Evolutionary conservation across 2,888 invertebrate genomes (phyloP), one percentile per base, ranked within the genome.

Genomic region (Nebria salina): DNA sequence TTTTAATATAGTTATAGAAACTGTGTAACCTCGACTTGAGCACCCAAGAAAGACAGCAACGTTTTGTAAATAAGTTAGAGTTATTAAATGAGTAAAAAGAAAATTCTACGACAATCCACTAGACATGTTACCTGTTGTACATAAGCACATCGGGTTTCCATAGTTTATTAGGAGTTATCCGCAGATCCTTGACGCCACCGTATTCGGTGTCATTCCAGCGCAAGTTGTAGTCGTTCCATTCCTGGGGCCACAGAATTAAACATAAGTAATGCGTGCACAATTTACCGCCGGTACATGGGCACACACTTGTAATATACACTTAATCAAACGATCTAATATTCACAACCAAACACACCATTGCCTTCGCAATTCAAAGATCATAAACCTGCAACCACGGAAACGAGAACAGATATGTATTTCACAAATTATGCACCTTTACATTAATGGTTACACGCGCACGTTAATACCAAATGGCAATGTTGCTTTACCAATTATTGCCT

Each of bases 61-160:
- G 34, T 34, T 34, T 34, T 34, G 34, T 34, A 4, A 34, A 34
- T 4, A 34, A 5, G 1, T 34, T 34, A 2, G 34, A 34, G 34
- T 34, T 34, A 34, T 34, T 34, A 2, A 54, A 13, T 7, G 54
- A 8, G 8, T 54, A 54, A 7, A 54, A 11, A 70, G 26, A 25
- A 20, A 26, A 70, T 42, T 79, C 74, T 79, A 80, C 80, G 80
- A 82, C 82, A 84, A 68, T 83, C 84, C 85, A 87, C 87, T 87
- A 87, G 87, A 88, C 88, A 85, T 88, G 87, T 92, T 92, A 98
- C 98, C 98, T 99, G 94, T 99, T 99, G 91, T 99, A 99, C 96
- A 99, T 97, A 85, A 99, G 95, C 86, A 99, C 97, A 91, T 99
- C 99, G 84, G 99, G 99, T 89, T 96, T 97, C 99, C 99, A 99